Evolutionary conservation across 2,797 vertebrate genomes (phyloP).

Genomic region (Melanotaenia nigrans): DNA sequence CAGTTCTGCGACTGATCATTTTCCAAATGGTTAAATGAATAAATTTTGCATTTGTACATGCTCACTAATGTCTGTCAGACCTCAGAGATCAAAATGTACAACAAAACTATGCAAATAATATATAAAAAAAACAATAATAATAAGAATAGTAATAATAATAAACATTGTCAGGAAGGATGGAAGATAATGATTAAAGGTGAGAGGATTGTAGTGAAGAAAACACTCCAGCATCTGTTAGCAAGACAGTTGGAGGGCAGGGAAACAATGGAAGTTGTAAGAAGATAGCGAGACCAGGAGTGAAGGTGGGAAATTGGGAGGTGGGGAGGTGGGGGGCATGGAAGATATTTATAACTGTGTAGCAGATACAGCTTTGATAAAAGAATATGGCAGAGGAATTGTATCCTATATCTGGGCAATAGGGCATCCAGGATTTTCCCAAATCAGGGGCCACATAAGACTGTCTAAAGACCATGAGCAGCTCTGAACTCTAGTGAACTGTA

Average conservation of each 20-base stretch:
- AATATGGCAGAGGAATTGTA: conserved; percentile 17
- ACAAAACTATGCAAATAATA: neutral
- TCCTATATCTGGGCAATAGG: conserved; percentile 11
- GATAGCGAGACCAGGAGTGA: conserved; percentile 53
- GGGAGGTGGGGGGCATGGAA: conserved; percentile 57
- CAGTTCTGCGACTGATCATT: neutral
- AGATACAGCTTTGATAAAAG: conserved; percentile 48
- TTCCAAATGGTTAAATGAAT: neutral
- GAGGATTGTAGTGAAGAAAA: conserved; percentile 19
- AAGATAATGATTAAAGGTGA: conserved; percentile 42
- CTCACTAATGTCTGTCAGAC: neutral
- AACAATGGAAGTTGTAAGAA: conserved; percentile 36
- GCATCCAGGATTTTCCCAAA: no score
- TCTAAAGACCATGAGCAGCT: no score
- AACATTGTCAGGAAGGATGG: conserved; percentile 8
- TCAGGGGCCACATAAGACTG: no score
- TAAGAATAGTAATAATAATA: neutral
- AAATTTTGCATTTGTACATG: neutral
- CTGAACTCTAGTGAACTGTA: no score
- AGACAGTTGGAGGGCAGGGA: conserved; percentile 30
- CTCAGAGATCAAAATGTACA: neutral
- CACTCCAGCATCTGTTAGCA: conserved; percentile 18
- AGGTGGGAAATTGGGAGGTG: conserved; percentile 52
- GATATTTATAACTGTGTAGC: conserved; percentile 53
- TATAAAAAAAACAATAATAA: neutral